phyloP scores from a whole-genome alignment of 2,113 vertebrate genomes.

The Pseudopodoces humilis region DNA sequence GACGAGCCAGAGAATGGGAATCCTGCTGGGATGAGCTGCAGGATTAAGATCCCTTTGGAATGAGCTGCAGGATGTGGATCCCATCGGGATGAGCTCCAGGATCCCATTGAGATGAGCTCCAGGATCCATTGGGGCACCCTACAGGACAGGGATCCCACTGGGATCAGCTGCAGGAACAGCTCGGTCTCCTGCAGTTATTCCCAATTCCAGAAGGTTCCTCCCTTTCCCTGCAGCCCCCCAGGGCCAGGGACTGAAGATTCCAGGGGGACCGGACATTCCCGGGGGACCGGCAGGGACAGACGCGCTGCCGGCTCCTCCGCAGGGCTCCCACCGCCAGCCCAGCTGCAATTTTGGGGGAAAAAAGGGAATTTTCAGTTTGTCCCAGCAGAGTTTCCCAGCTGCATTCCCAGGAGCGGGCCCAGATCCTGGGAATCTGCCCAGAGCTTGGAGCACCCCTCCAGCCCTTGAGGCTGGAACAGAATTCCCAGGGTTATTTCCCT shows the following conservation, averaged over 20 bases:
- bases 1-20: too few species aligned
- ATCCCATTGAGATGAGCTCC: too few species aligned
- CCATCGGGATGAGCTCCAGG: too few species aligned
- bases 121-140: too few species aligned
- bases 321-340: background rate
- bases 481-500: background rate
- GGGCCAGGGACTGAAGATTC: too few species aligned
- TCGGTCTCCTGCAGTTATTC: background rate
- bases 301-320: background rate
- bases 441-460: background rate
- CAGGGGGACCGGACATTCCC: too few species aligned
- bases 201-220: background rate
- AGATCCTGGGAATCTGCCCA: too few species aligned
- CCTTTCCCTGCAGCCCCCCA: background rate
- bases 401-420: background rate
- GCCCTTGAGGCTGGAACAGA: background rate
- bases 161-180: background rate
- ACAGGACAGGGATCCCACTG: rapidly evolving
- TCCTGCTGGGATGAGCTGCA: too few species aligned
- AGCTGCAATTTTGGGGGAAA: background rate
- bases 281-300: background rate
- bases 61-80: too few species aligned
- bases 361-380: background rate
- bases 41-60: too few species aligned
- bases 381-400: background rate